A percentile compares a stretch with the other conserved stretches of the same genome.
Evolutionary conservation across 2,797 vertebrate species (phyloP).

Genomic region (Babyrousa celebensis): DNA sequence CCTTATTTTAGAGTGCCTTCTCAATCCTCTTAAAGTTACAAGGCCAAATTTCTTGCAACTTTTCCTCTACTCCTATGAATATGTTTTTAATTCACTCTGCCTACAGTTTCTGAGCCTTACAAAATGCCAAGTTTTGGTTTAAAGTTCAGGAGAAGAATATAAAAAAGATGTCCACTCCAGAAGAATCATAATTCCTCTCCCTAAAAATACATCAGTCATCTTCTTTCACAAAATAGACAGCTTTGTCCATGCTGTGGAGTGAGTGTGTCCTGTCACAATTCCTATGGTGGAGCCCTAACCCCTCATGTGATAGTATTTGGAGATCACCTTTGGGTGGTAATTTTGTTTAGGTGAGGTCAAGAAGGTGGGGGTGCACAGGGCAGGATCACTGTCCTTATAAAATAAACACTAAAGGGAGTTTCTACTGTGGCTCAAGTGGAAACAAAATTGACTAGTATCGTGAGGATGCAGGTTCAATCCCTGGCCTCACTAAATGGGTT

Average conservation of each 20-base stretch:
- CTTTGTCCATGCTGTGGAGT: not conserved
- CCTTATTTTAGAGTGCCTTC: not conserved
- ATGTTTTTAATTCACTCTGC: not conserved
- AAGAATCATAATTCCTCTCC: not conserved
- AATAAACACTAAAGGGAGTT: not conserved
- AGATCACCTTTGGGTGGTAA: not conserved
- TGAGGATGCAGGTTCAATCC: too few relatives aligned
- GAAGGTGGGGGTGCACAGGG: not conserved
- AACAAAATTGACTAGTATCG: too few relatives aligned
- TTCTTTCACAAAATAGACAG: not conserved
- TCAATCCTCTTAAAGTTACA: not conserved
- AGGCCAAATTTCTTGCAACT: not conserved
- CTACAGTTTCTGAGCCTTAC: not conserved
- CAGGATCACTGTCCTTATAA: not conserved
- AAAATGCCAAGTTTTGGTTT: not conserved
- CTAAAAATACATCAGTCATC: not conserved
- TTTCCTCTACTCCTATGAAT: not conserved
- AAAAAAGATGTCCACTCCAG: not conserved
- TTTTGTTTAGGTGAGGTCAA: not conserved
- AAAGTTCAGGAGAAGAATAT: not conserved
- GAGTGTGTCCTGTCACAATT: not conserved
- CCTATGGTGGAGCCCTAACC: not conserved
- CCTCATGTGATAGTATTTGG: not conserved
- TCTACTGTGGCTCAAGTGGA: too few relatives aligned
- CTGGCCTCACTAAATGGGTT: too few relatives aligned